Evolutionary conservation across 2,797 vertebrate species (phyloP).

Genomic region (Premnoplex brunnescens): DNA sequence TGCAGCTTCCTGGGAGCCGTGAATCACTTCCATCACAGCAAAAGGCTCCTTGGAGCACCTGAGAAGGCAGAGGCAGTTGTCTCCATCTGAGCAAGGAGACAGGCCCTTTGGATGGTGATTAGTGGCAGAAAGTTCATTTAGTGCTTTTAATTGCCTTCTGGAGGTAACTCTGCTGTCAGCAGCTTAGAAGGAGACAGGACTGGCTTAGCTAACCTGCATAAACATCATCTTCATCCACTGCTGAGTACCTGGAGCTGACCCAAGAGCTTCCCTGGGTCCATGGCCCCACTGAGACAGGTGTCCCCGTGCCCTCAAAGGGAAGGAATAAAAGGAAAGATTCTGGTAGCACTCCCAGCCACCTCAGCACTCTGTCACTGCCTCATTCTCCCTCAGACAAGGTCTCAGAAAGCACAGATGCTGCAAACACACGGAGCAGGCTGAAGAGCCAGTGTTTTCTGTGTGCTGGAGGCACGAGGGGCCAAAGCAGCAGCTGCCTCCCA

Average conservation of each 20-base stretch:
- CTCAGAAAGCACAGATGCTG: not conserved
- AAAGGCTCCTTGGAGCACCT: not conserved
- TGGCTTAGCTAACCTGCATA: not conserved
- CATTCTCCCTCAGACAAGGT: fast-evolving
- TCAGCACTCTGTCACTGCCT: not conserved
- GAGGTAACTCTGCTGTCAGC: not conserved
- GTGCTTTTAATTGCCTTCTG: not conserved
- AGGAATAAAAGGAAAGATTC: not conserved
- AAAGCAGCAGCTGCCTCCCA: not conserved
- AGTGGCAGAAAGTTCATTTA: not conserved
- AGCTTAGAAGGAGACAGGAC: not conserved
- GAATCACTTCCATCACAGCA: not conserved
- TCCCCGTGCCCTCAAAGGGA: not conserved
- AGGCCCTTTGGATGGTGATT: not conserved
- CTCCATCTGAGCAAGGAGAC: not conserved
- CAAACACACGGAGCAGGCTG: not conserved
- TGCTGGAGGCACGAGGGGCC: not conserved
- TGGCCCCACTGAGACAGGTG: fast-evolving
- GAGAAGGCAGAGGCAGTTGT: not conserved
- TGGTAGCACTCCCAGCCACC: not conserved
- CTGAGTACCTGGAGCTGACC: not conserved
- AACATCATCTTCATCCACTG: not conserved
- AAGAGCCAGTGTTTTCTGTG: fast-evolving
- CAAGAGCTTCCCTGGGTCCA: too few relatives aligned
- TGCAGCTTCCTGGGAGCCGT: not conserved